A percentile compares a stretch with the other conserved stretches of the same genome.
Conservation (phyloP, 2,113 vertebrate genomes). For the Xyrauchen texanus region DNA sequence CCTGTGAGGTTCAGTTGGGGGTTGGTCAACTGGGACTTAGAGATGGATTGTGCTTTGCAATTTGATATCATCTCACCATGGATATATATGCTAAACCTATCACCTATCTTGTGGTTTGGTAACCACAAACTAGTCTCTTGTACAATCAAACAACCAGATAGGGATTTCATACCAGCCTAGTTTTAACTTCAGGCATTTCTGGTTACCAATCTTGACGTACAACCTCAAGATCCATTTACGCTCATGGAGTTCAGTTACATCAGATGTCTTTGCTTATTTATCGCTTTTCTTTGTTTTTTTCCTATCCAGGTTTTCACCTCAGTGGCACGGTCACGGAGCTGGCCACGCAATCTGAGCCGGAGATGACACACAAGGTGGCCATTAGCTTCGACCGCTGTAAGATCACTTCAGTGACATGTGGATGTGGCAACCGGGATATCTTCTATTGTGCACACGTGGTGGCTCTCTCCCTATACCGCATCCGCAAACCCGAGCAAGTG, state of each 20-base stretch:
- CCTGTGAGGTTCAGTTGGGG: neutral
- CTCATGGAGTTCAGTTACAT: neutral
- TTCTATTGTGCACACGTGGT: slow-evolving; percentile 98
- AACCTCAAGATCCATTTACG: neutral
- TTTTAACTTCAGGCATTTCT: neutral
- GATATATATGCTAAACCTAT: neutral
- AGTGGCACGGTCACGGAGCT: slow-evolving; percentile 94
- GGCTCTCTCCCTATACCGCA: slow-evolving; percentile 95
- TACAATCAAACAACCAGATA: neutral
- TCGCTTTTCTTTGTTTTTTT: slow-evolving; percentile 2
- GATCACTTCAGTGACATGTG: slow-evolving; percentile 97
- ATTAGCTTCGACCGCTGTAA: slow-evolving; percentile 99
- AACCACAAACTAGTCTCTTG: slow-evolving; percentile 12
- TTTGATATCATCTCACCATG: slow-evolving; percentile 2
- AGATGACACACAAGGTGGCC: slow-evolving; percentile 93
- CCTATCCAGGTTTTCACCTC: slow-evolving; percentile 87
- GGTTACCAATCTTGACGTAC: neutral
- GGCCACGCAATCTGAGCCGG: slow-evolving; percentile 84
- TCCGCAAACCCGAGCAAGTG: slow-evolving; percentile 96
- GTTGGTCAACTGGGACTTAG: neutral
- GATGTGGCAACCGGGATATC: slow-evolving; percentile 97
- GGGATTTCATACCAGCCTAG: neutral
- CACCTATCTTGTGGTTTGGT: slow-evolving; percentile 21
- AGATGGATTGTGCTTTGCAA: neutral
- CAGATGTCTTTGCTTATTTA: neutral